Evolutionary conservation across 37 sponge, comb jelly and placozoan genomes (phyloP).

Genomic region (Tethya wilhelma): DNA sequence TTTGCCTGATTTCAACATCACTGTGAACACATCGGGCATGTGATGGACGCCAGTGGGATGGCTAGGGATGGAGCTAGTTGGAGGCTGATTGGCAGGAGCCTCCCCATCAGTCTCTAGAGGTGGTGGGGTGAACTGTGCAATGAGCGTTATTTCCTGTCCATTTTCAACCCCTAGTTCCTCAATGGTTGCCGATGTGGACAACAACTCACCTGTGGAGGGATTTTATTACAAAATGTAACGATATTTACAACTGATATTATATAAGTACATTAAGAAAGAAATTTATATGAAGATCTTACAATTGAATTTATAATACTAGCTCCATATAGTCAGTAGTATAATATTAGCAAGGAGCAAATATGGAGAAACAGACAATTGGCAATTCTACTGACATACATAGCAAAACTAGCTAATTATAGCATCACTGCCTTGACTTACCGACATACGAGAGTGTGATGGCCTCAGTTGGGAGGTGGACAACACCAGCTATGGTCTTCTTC

Average conservation of each 20-base stretch:
- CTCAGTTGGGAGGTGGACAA: too few species aligned
- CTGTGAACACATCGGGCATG: not conserved
- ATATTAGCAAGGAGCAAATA: not conserved
- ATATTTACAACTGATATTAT: too few species aligned
- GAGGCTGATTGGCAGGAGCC: not conserved
- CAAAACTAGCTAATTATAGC: too few species aligned
- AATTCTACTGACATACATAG: too few species aligned
- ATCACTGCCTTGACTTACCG: too few species aligned
- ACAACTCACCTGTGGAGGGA: constrained; percentile 47
- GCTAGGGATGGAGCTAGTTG: not conserved
- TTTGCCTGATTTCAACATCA: not conserved
- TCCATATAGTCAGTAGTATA: not conserved
- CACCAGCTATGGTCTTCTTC: too few species aligned
- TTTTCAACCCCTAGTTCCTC: constrained; percentile 35
- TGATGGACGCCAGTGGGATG: not conserved
- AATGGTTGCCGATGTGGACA: constrained; percentile 40
- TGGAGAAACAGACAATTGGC: too few species aligned
- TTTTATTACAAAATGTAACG: too few species aligned
- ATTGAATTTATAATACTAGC: not conserved
- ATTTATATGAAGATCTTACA: not conserved
- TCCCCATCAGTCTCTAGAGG: constrained; percentile 1
- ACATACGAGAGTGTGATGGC: too few species aligned
- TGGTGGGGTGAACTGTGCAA: constrained; percentile 4
- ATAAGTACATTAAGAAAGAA: not conserved
- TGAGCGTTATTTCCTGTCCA: constrained; percentile 21